Evolutionary conservation across 1,140 invertebrate genomes (phyloP), one percentile per base, ranked within the genome.

Genomic region (Macrocentrus cingulum): DNA sequence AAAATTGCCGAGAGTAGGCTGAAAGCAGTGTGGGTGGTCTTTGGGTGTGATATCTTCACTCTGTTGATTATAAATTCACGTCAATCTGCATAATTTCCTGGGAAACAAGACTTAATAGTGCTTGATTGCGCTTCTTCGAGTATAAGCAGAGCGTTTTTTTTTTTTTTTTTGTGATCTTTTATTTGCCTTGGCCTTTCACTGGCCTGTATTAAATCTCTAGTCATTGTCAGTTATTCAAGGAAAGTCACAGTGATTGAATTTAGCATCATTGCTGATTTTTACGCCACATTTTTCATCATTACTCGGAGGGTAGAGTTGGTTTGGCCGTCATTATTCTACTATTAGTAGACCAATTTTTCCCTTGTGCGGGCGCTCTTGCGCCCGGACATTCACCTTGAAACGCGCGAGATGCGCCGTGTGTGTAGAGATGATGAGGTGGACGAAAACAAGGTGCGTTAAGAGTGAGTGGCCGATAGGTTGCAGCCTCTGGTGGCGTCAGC

Each of bases 401-500:
- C 19, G 8, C 8, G n/a, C 6, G 9, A 36, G 32, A 34, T 29
- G 23, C 29, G 32, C n/a, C n/a, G n/a, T n/a, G n/a, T n/a, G n/a
- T n/a, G 49, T 36, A 46, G 32, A 18, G 19, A 8, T 36, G 45
- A 54, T 13, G 44, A 29, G 25, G 18, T 55, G 23, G 29, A 32
- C 22, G 20, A 56, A 6, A 32, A 7, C 15, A 22, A 36, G 23
- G 52, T 51, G 16, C 23, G 37, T 48, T 58, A 63, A 39, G 69
- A 73, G 69, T 70, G 69, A 76, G 64, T 70, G 72, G 67, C 76
- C 70, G 71, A 78, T 78, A 69, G 72, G 63, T 74, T 72, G 66
- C 70, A 71, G 56, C 41, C 51, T 56, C 56, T 59, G 66, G 76
- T 78, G 76, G 76, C 77, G 74, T 80, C 72, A 76, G 70, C 77